Base-by-base conservation (phyloP, 2,888 invertebrate genomes). In the Gymnoscelis rufifasciata region DNA sequence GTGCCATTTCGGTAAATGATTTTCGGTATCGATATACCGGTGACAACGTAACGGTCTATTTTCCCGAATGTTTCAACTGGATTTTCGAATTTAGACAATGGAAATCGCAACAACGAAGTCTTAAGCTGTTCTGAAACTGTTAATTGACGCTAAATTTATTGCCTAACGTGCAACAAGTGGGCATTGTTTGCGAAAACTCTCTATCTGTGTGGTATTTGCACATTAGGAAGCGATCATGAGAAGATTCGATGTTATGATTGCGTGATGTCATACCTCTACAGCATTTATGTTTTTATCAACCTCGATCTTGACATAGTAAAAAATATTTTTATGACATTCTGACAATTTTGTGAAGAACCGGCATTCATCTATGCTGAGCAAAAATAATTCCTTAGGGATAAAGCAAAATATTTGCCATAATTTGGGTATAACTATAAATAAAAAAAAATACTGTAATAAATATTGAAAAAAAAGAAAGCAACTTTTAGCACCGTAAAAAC, bases 1-100 rank as follows among this genome's bases (percentile, higher is more conserved):
- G 72, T 75, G 75, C 50, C 69, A 55, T 63, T 82, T 80, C 75
- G 78, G 76, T 74, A 64, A 74, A 68, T 64, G 64, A 66, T 64
- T 33, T 68, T 62, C 55, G 66, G 64, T 65, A 65, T 62, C 55
- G 66, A 64, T 65, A 65, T 66, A 60, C 73, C 77, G 74, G 74
- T 71, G 73, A 74, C 75, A 75, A 60, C 48, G 54, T 75, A 76
- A 75, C 76, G 74, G 75, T 68, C 61, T 50, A 40, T 54, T 57
- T 61, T 60, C 58, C 54, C 28, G 24, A 40, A 42, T 38, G 44
- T 43, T 52, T 45, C 38, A 39, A 6, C 29, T 13, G 46, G 41
- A 39, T 35, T 56, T 38, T 38, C 39, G 19, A 37, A 15, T 28
- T 12, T 10, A 35, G 35, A 15, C 39, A 58, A 63, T 59, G 48